Conservation (phyloP, 37 sponge, comb jelly and placozoan species). For the Sycon ciliatum region DNA sequence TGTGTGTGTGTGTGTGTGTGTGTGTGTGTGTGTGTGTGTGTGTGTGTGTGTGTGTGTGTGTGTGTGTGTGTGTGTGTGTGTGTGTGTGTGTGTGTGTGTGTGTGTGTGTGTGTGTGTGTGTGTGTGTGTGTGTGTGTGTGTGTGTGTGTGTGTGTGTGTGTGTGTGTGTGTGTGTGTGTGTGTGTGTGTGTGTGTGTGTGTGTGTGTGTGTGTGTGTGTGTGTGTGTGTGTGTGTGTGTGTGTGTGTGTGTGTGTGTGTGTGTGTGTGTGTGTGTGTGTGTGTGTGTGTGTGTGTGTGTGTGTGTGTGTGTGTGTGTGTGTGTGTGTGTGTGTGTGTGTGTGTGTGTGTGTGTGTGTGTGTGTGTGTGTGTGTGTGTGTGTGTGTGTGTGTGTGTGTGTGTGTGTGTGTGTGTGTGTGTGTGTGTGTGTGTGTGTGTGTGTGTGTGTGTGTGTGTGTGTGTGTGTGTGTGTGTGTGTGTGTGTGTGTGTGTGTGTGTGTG, state of each 20-base stretch:
- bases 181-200: constrained; percentile 26
- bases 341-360: constrained; percentile 5
- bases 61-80: constrained; percentile 5
- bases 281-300: constrained; percentile 5
- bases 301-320: constrained; percentile 5
- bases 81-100: constrained; percentile 5
- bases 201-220: constrained; percentile 28
- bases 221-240: constrained; percentile 34
- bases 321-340: constrained; percentile 5
- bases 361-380: constrained; percentile 5
- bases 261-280: constrained; percentile 5
- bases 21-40: constrained; percentile 5
- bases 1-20: constrained; percentile 5
- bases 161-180: constrained; percentile 35
- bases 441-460: constrained; percentile 17
- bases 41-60: constrained; percentile 5
- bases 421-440: constrained; percentile 21
- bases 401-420: constrained; percentile 5
- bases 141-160: constrained; percentile 10
- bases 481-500: constrained; percentile 34
- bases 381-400: constrained; percentile 5
- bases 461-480: constrained; percentile 16
- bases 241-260: constrained; percentile 22
- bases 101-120: constrained; percentile 27
- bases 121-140: constrained; percentile 16